Evolutionary conservation across 1,140 invertebrate genomes (phyloP).

Genomic region (Platyscapa corneri): DNA sequence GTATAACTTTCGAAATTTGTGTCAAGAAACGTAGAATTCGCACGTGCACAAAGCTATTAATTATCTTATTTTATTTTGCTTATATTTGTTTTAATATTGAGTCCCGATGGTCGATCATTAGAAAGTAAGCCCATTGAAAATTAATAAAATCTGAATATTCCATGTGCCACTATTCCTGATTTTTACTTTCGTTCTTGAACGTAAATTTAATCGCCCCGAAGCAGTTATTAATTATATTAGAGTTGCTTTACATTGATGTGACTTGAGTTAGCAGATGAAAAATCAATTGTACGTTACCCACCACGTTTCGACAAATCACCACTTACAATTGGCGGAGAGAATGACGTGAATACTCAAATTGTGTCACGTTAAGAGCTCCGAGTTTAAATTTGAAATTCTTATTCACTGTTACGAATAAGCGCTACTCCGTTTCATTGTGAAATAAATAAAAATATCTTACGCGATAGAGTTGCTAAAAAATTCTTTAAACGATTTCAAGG

Average conservation of each 20-base stretch:
- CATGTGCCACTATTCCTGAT: neutral
- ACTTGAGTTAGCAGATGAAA: neutral
- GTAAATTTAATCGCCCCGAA: no score
- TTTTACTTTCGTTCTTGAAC: conserved; percentile 14
- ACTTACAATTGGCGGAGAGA: neutral
- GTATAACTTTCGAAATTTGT: conserved; percentile 1
- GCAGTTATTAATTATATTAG: neutral
- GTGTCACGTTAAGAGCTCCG: neutral
- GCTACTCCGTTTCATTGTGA: neutral
- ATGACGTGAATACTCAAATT: neutral
- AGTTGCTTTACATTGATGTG: neutral
- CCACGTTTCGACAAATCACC: neutral
- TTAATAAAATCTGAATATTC: conserved; percentile 1
- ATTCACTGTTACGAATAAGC: neutral
- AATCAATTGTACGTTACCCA: neutral
- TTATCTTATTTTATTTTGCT: neutral
- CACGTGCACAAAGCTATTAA: neutral
- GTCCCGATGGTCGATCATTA: neutral
- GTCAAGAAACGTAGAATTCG: neutral
- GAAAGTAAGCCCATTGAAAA: conserved; percentile 10
- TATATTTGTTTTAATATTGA: neutral
- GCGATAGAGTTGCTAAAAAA: neutral
- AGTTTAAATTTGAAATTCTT: conserved; percentile 4
- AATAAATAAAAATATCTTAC: conserved; percentile 3
- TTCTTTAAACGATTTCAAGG: neutral